Evolutionary conservation across 2,797 vertebrate genomes (phyloP), one percentile per base, ranked within the genome.

Genomic region (Otolemur crassicaudatus): DNA sequence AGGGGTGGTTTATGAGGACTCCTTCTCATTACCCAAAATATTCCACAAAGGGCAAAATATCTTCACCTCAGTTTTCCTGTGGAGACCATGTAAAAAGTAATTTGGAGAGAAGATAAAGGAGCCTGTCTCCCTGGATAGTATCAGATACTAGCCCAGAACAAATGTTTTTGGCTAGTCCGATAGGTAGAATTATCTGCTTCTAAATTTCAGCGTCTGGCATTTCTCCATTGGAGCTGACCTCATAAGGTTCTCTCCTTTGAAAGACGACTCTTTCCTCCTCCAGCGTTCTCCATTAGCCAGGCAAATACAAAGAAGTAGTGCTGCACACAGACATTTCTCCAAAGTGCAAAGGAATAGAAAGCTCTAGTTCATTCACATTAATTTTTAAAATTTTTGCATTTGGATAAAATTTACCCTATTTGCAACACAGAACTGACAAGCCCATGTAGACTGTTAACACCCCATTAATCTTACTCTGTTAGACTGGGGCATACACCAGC

Each of bases 391-490:
- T 97, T 96, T 94, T 90, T 95, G 92, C 96, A 96, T 97, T 98
- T 96, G 96, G 96, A 95, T 96, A 73, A 96, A 96, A 97, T 97
- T 95, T 97, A 97, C 95, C 90, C 90, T 97, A 96, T 94, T 97
- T 95, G 85, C 79, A 95, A 80, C 63, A 40, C 80, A 92, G 92
- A 96, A 85, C 94, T 96, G 96, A 97, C 95, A 97, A 94, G 90
- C 82, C 92, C 70, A 70, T 76, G 92, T 70, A 97, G 96, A 98
- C 73, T 97, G 96, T 97, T 97, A 98, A 96, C 97, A 97, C 97
- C 61, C 90, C 97, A 97, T 98, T 97, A 93, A 98, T 98, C 97
- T 98, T 98, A 97, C 91, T 96, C 96, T 96, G 92, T 93, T 3
- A 13, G 34, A 81, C 97, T 95, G 20, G 67, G 96, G 75, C 34